Evolutionary conservation across 2,113 vertebrate species (phyloP).

Genomic region (Oxyura jamaicensis): DNA sequence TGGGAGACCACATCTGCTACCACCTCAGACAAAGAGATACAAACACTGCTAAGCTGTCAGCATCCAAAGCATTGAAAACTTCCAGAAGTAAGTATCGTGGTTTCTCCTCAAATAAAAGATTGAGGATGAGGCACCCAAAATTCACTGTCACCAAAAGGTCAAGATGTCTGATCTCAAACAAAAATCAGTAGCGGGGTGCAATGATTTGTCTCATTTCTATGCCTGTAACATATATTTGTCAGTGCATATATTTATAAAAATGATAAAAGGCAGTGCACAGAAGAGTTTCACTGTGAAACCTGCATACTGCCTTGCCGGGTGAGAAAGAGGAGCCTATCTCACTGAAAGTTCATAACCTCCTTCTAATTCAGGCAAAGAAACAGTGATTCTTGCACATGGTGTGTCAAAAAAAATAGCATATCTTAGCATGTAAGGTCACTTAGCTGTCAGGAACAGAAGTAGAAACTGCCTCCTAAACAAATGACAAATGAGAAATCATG

Average conservation of each 20-base stretch:
- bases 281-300: neutral
- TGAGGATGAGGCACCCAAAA: neutral
- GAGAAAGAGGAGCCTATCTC: neutral
- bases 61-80: neutral
- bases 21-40: neutral
- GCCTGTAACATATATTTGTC: neutral
- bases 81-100: neutral
- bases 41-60: neutral
- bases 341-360: neutral
- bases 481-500: neutral
- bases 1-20: neutral
- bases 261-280: neutral
- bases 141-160: neutral
- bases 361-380: neutral
- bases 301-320: neutral
- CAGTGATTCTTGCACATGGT: slow-evolving; percentile 5
- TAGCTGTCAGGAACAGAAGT: slow-evolving; percentile 30
- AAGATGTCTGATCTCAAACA: neutral
- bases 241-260: neutral
- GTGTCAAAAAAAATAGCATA: neutral
- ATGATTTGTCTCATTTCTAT: neutral
- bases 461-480: neutral
- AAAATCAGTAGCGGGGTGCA: neutral
- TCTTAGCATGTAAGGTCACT: neutral
- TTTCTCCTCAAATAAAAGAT: neutral